These are phyloP conservation scores for Penaeus indicus DNA, from an alignment of 1,140 invertebrate species.

Conservation along the genomic window DNA sequence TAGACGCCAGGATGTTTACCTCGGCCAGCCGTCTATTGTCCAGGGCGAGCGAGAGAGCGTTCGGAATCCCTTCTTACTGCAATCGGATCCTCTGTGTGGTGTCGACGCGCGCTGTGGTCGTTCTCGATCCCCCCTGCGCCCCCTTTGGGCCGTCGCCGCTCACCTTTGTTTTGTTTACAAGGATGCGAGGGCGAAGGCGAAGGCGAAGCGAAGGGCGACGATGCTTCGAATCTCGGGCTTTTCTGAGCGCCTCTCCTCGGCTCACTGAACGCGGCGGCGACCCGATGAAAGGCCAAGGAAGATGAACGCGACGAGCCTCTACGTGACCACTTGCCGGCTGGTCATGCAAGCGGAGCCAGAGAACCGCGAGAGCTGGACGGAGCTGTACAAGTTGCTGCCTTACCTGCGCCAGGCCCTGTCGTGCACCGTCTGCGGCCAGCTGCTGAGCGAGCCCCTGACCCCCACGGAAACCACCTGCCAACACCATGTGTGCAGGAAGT, in stretches of 20 bases:
- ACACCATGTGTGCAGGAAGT: conserved; percentile 86
- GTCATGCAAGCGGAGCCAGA: conserved; percentile 80
- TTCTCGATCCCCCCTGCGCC: conserved; percentile 23
- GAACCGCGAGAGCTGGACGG: conserved; percentile 81
- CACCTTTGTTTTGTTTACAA: conserved; percentile 64
- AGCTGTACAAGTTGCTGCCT: conserved; percentile 85
- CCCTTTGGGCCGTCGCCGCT: conserved; percentile 34
- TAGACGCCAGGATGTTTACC: conserved; percentile 12
- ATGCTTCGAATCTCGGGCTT: conserved; percentile 56
- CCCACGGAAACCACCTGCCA: conserved; percentile 86
- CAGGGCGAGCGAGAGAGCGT: neutral
- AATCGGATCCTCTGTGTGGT: neutral
- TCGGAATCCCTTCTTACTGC: neutral
- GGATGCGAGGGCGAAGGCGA: conserved; percentile 38
- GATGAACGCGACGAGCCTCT: conserved; percentile 89
- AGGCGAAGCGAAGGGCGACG: conserved; percentile 1
- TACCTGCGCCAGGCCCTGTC: conserved; percentile 88
- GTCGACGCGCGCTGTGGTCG: neutral
- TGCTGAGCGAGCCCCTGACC: conserved; percentile 85
- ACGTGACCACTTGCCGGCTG: conserved; percentile 85
- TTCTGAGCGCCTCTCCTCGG: conserved; percentile 1
- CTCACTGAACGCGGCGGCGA: conserved; percentile 31
- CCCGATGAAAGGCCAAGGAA: conserved; percentile 47
- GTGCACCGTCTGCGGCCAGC: conserved; percentile 88
- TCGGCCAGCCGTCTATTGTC: conserved; percentile 36